A percentile compares a stretch with the other conserved stretches of the same genome.
Conservation (phyloP, 2,797 vertebrate genomes). For the Xenentodon cancila region DNA sequence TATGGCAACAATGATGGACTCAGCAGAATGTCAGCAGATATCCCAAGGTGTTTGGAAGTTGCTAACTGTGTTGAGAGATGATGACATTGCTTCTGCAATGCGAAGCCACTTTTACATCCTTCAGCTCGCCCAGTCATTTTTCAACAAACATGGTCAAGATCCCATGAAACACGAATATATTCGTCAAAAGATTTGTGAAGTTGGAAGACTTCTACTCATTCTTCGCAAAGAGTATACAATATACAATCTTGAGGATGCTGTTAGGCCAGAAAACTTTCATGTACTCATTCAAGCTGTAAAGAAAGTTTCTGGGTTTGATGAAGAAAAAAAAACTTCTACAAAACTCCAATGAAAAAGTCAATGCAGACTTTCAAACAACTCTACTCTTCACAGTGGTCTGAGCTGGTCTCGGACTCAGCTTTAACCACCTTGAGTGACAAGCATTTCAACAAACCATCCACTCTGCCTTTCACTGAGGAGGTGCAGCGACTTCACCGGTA, state of each 20-base stretch:
- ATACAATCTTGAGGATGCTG: conserved; percentile 37
- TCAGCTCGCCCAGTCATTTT: conserved; percentile 46
- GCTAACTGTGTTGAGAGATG: conserved; percentile 19
- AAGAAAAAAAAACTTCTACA: conserved; percentile 17
- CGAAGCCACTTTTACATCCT: conserved; percentile 31
- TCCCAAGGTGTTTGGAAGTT: conserved; percentile 42
- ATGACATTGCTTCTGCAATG: conserved; percentile 23
- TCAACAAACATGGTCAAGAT: conserved; percentile 48
- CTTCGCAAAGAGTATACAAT: conserved; percentile 24
- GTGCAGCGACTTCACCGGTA: conserved; percentile 27
- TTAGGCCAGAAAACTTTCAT: conserved; percentile 38
- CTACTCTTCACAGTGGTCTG: conserved; percentile 35
- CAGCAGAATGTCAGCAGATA: conserved; percentile 24
- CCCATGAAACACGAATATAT: conserved; percentile 48
- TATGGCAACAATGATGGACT: conserved; percentile 25
- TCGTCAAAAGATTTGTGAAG: conserved; percentile 40
- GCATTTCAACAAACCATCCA: conserved; percentile 43
- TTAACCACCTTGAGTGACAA: conserved; percentile 19
- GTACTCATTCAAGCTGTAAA: conserved; percentile 38
- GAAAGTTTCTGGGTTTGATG: conserved; percentile 34
- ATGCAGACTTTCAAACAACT: conserved; percentile 35
- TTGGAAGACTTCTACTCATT: conserved; percentile 31
- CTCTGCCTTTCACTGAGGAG: conserved; percentile 47
- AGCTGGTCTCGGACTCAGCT: conserved; percentile 34
- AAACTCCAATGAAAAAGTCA: conserved; percentile 30